Percentiles rank a stretch among this genome's conserved stretches.
Evolutionary conservation across 2,113 vertebrate species (phyloP).

Genomic region (Colossoma macropomum): DNA sequence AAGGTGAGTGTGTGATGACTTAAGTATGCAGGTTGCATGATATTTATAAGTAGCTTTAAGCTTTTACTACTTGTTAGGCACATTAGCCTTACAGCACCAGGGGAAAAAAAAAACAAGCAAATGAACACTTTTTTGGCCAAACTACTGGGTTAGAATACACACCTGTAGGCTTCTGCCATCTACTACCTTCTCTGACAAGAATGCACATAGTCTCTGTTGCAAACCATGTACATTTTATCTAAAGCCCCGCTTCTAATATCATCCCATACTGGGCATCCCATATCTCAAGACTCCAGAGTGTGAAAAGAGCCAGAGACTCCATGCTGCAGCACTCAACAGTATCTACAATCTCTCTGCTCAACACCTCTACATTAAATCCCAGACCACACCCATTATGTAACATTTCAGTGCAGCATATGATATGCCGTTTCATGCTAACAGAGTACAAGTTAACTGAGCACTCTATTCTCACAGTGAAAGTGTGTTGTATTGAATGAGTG

Average conservation of each 20-base stretch:
- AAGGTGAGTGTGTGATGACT: too few relatives aligned
- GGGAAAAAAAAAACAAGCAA: too few relatives aligned
- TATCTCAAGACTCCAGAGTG: not conserved
- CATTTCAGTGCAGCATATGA: not conserved
- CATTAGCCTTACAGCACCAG: too few relatives aligned
- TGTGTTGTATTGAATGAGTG: slow-evolving; percentile 1
- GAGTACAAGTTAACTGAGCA: too few relatives aligned
- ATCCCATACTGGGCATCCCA: not conserved
- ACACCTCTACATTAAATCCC: slow-evolving; percentile 32
- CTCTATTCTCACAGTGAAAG: not conserved
- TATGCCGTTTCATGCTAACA: not conserved
- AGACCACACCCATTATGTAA: not conserved
- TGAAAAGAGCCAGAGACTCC: not conserved
- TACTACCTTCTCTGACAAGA: not conserved
- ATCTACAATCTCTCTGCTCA: slow-evolving; percentile 12
- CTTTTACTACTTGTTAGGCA: too few relatives aligned
- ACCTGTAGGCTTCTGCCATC: not conserved
- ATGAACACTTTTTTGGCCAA: too few relatives aligned
- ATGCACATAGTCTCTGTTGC: not conserved
- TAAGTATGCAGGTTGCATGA: too few relatives aligned
- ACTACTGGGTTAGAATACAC: not conserved
- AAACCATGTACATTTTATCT: not conserved
- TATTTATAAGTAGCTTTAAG: too few relatives aligned
- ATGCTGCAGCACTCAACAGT: not conserved
- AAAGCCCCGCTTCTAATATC: not conserved